Evolutionary conservation across 2,797 vertebrate genomes (phyloP).

Genomic region (Carcharodon carcharias): DNA sequence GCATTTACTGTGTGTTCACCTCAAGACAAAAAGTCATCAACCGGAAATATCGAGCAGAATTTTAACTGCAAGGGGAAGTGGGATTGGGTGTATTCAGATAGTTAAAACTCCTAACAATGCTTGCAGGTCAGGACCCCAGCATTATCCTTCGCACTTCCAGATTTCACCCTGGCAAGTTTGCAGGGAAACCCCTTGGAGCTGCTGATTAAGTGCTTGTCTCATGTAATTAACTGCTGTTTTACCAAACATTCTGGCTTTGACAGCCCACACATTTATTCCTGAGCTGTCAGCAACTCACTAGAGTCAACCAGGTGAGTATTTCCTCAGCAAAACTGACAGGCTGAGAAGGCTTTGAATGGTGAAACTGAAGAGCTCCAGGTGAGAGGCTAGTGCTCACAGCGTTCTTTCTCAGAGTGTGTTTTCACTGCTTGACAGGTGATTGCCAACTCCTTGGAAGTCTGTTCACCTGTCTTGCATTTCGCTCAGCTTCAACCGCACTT

Average conservation of each 20-base stretch:
- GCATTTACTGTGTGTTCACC: background rate
- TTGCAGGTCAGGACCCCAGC: background rate
- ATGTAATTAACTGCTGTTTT: background rate
- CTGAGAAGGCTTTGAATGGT: background rate
- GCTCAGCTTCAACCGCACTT: background rate
- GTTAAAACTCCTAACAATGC: background rate
- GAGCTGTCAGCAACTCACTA: background rate
- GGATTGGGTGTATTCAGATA: too few relatives aligned
- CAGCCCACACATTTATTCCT: background rate
- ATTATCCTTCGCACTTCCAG: background rate
- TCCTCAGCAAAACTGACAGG: background rate
- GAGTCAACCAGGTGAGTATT: background rate
- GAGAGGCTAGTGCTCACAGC: background rate
- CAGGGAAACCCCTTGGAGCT: too few relatives aligned
- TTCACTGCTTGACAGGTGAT: background rate
- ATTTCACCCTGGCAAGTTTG: background rate
- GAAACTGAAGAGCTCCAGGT: background rate
- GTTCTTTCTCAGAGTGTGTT: background rate
- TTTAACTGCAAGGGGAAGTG: background rate
- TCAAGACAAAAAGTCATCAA: background rate
- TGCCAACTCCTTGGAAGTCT: background rate
- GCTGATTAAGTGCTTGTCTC: too few relatives aligned
- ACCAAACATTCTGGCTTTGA: background rate
- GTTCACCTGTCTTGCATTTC: background rate
- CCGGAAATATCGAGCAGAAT: background rate